phyloP scores from a whole-genome alignment of 1,140 invertebrate species.

The Pseudomyrmex concolor region DNA sequence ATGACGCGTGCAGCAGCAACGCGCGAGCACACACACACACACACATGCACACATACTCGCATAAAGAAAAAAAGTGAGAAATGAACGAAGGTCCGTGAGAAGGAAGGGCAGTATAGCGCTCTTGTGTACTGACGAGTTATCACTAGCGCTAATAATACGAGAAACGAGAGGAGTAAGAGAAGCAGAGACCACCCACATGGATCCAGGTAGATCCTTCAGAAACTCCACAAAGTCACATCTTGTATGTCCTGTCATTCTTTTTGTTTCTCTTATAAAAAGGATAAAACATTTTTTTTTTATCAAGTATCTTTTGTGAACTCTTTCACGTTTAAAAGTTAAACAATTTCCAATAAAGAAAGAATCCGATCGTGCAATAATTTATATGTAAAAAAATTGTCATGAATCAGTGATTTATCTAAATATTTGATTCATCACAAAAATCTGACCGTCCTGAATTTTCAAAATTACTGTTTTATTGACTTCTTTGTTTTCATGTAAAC shows the following conservation, averaged over 20 bases:
- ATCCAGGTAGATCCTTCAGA: conserved; percentile 63
- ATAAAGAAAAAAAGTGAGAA: conserved; percentile 39
- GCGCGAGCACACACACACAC: conserved; percentile 26
- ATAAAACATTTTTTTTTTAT: conserved; percentile 77
- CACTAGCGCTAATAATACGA: conserved; percentile 75
- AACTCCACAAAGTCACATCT: conserved; percentile 38
- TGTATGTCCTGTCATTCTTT: conserved; percentile 41
- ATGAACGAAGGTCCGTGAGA: conserved; percentile 35
- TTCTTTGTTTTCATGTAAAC: too few species aligned
- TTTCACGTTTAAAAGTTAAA: conserved; percentile 57
- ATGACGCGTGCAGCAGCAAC: conserved; percentile 20
- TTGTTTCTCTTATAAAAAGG: conserved; percentile 73
- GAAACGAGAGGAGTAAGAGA: conserved; percentile 22
- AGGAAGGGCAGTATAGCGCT: conserved; percentile 49
- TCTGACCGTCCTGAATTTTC: too few species aligned
- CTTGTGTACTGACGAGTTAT: conserved; percentile 68
- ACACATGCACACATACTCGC: conserved; percentile 2
- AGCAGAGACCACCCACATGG: conserved; percentile 76
- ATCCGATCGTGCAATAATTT: too few species aligned
- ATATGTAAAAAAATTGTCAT: too few species aligned
- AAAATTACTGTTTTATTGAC: too few species aligned
- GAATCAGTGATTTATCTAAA: too few species aligned
- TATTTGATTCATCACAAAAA: too few species aligned
- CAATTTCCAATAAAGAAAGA: conserved; percentile 44
- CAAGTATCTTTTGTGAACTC: conserved; percentile 35